Evolutionary conservation across 2,797 vertebrate species (phyloP).

Genomic region (Arctocebus calabarensis): DNA sequence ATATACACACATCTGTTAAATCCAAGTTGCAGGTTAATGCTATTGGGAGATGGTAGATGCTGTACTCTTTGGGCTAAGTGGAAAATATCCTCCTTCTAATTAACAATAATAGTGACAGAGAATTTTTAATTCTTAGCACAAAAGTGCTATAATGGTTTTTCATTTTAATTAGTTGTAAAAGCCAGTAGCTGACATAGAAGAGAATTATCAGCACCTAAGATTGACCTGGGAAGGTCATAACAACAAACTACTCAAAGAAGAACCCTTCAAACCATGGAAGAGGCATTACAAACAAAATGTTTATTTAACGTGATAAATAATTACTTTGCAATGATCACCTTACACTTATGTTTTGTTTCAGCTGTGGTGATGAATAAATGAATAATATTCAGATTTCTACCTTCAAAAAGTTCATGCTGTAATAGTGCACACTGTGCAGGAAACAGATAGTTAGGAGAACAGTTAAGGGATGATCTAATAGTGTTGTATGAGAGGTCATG

Average conservation of each 20-base stretch:
- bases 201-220: background rate
- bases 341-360: background rate
- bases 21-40: conserved; percentile 53
- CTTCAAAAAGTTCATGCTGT: background rate
- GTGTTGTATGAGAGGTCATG: background rate
- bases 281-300: background rate
- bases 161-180: conserved; percentile 65
- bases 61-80: conserved; percentile 56
- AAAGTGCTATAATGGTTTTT: conserved; percentile 45
- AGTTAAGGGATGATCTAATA: background rate
- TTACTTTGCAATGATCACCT: background rate
- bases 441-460: background rate
- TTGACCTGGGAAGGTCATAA: background rate
- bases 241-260: conserved; percentile 6
- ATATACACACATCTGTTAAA: conserved; percentile 38
- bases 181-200: background rate
- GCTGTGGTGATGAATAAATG: background rate
- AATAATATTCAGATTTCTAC: background rate
- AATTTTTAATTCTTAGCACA: conserved; percentile 34
- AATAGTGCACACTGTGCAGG: background rate
- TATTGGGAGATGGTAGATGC: conserved; percentile 2
- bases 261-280: background rate
- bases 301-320: background rate
- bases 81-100: conserved; percentile 69
- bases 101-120: conserved; percentile 51